These are phyloP conservation scores for Phenganax marumi DNA, from an alignment of 92 coral and sea anemone species.

Conservation along the genomic window DNA sequence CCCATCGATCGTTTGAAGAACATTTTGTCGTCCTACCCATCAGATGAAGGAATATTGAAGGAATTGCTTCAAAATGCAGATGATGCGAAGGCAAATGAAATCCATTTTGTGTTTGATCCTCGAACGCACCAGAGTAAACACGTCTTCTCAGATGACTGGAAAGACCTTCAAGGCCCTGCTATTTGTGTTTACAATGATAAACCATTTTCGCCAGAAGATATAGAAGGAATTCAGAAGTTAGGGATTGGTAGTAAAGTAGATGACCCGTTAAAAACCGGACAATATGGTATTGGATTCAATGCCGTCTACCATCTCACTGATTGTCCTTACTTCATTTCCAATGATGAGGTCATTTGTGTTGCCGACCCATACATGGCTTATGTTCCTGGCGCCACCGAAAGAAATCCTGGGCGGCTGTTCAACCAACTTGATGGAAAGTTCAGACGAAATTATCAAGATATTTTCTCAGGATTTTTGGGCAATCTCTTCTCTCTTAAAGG, in stretches of 20 bases:
- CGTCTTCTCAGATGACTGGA: slow-evolving; percentile 68
- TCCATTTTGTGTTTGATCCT: slow-evolving; percentile 80
- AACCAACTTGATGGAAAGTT: slow-evolving; percentile 50
- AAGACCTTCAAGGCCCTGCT: slow-evolving; percentile 87
- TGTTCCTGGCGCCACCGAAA: slow-evolving; percentile 67
- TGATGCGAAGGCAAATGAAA: slow-evolving; percentile 84
- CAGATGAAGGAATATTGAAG: slow-evolving; percentile 80
- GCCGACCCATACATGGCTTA: slow-evolving; percentile 75
- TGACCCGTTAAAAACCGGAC: slow-evolving; percentile 66
- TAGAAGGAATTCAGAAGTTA: slow-evolving; percentile 77
- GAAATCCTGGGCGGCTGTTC: slow-evolving; percentile 71
- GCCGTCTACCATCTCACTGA: slow-evolving; percentile 91
- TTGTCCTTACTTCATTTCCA: slow-evolving; percentile 78
- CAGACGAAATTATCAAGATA: slow-evolving; percentile 63
- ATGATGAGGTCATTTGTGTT: slow-evolving; percentile 76
- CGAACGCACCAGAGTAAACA: slow-evolving; percentile 61
- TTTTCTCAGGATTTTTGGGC: slow-evolving; percentile 74
- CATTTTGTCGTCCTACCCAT: slow-evolving; percentile 72
- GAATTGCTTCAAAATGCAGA: slow-evolving; percentile 94
- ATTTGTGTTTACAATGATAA: slow-evolving; percentile 83
- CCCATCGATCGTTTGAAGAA: slow-evolving; percentile 74
- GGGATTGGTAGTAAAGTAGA: slow-evolving; percentile 41
- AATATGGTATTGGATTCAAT: slow-evolving; percentile 90
- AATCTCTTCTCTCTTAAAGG: slow-evolving; percentile 61
- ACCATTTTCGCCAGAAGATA: slow-evolving; percentile 74